Base-by-base conservation (phyloP, 2,888 invertebrate species). In the Trissoscelio sp. region DNA sequence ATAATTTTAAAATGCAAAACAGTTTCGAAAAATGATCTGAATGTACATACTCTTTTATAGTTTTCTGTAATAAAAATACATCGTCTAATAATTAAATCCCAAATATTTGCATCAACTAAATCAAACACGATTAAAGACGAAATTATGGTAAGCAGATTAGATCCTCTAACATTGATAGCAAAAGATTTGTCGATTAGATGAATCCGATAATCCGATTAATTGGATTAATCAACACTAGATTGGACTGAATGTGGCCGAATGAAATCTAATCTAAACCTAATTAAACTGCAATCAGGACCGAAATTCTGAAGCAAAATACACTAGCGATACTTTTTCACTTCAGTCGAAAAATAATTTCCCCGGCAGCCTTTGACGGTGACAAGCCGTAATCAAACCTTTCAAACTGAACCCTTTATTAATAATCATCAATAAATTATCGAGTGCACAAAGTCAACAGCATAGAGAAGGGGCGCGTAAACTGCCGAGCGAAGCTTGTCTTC, bases 391-490 rank as follows among this genome's bases (percentile, higher is more conserved):
- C 34, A 48, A 34, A 37, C 12, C n/a, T 46, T 22, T 22, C 18
- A 60, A 44, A 39, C 28, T 39, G 44, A 22, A 2, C 14, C 22
- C 14, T 39, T 53, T 67, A 53, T 24, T 57, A 57, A 39, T 53
- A 66, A 58, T 57, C 31, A 34, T 57, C 46, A 46, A 44, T 57
- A 48, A 55, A 70, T 58, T 55, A 48, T 12, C 14, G 22, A 9
- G 20, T 14, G 28, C 34, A 67, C 67, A 67, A 67, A 67, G 31
- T 55, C 7, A 18, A 24, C 39, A 28, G 18, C 14, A 20, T n/a
- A n/a, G n/a, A n/a, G n/a, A n/a, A n/a, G n/a, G n/a, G n/a, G n/a
- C n/a, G n/a, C n/a, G n/a, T n/a, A n/a, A n/a, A n/a, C n/a, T n/a
- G n/a, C n/a, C n/a, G n/a, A n/a, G n/a, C n/a, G n/a, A n/a, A n/a